Evolutionary conservation across 2,888 invertebrate genomes (phyloP).

Genomic region (Oscheius sp.): DNA sequence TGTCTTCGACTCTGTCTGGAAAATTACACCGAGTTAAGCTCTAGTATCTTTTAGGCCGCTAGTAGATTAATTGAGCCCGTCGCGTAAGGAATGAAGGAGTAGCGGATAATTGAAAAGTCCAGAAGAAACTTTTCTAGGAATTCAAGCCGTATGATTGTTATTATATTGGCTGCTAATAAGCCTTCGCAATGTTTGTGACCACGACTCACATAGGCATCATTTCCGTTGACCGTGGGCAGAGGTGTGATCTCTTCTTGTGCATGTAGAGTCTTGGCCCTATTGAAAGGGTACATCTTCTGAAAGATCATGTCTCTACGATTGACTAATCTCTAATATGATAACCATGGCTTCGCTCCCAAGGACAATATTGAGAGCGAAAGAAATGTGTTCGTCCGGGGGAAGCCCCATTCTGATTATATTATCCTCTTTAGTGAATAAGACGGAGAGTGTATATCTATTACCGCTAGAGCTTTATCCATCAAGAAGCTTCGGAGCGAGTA

Average conservation of each 20-base stretch:
- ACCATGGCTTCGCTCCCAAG: no score
- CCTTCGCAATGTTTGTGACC: neutral
- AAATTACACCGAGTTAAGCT: constrained; percentile 5
- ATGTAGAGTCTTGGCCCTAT: constrained; percentile 45
- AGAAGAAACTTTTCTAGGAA: neutral
- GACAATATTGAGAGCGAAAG: no score
- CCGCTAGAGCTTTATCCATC: no score
- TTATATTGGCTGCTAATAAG: neutral
- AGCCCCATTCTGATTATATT: no score
- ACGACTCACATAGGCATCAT: constrained; percentile 10
- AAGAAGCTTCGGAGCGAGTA: no score
- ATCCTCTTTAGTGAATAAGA: no score
- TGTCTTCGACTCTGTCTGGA: constrained; percentile 36
- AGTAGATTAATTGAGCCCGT: constrained; percentile 18
- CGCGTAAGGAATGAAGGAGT: constrained; percentile 1
- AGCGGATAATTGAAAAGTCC: neutral
- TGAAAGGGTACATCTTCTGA: constrained; percentile 55
- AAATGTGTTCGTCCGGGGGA: no score
- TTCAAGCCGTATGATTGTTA: neutral
- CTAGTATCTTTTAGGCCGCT: neutral
- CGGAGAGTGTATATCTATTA: no score
- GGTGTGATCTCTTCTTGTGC: constrained; percentile 21
- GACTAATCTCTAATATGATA: no score
- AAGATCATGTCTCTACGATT: neutral
- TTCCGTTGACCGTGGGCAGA: constrained; percentile 18